phyloP scores from a whole-genome alignment of 2,888 invertebrate species.

The Catocala nupta region DNA sequence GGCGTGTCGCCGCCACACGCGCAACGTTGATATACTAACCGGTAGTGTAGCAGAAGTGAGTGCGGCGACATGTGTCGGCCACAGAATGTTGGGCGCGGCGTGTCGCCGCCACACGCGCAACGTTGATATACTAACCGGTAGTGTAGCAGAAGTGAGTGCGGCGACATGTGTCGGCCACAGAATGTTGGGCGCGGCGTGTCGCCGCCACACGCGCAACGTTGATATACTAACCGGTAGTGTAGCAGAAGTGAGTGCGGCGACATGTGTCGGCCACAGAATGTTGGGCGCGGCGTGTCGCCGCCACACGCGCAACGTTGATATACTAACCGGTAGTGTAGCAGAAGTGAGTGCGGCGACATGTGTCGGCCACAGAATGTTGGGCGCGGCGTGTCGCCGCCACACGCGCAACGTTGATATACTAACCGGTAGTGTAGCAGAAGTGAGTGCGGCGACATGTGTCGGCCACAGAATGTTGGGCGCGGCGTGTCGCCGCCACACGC shows the following conservation, averaged over 20 bases:
- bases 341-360: not conserved
- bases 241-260: not conserved
- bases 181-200: not conserved
- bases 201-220: not conserved
- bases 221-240: not conserved
- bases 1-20: no score
- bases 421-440: constrained; percentile 61
- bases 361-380: no score
- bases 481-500: no score
- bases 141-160: not conserved
- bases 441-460: not conserved
- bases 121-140: no score
- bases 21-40: no score
- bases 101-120: not conserved
- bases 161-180: no score
- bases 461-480: no score
- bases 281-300: not conserved
- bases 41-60: not conserved
- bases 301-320: not conserved
- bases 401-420: not conserved
- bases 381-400: no score
- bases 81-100: not conserved
- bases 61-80: not conserved
- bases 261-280: not conserved
- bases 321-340: constrained; percentile 61